These are phyloP conservation scores for Cybosia mesomella DNA, from an alignment of 2,888 invertebrate genomes.

Conservation along the genomic window DNA sequence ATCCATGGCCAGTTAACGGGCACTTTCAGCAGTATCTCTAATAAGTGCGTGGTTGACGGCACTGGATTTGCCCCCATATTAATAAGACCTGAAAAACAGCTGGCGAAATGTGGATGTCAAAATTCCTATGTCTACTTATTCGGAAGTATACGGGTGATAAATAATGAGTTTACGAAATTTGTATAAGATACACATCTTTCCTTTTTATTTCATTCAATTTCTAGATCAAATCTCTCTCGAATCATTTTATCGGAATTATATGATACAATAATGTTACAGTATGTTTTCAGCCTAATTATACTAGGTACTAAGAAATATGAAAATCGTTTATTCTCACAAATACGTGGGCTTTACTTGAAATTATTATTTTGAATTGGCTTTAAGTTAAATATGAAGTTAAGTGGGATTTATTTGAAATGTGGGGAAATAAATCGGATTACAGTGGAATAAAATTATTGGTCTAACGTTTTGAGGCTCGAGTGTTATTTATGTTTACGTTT, in stretches of 20 bases:
- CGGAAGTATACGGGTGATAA: too few relatives aligned
- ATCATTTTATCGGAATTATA: background rate
- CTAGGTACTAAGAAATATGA: conserved; percentile 42
- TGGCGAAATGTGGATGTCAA: too few relatives aligned
- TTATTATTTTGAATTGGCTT: conserved; percentile 23
- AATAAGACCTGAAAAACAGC: too few relatives aligned
- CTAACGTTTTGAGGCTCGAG: background rate
- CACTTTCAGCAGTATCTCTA: too few relatives aligned
- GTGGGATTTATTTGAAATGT: conserved; percentile 17
- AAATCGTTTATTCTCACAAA: conserved; percentile 37
- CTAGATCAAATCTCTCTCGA: background rate
- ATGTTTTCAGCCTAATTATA: conserved; percentile 24
- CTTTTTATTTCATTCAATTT: too few relatives aligned
- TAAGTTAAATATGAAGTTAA: conserved; percentile 21
- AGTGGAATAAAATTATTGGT: background rate
- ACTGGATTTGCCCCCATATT: too few relatives aligned
- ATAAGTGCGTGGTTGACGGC: too few relatives aligned
- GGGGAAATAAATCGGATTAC: conserved; percentile 8
- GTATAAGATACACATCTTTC: too few relatives aligned
- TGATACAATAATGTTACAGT: background rate
- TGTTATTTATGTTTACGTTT: background rate
- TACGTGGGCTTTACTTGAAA: conserved; percentile 19
- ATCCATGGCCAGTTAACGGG: too few relatives aligned
- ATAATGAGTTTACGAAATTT: too few relatives aligned
- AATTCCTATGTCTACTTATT: too few relatives aligned